Evolutionary conservation across 2,113 vertebrate genomes (phyloP).

Genomic region (Corythornis madagascariensis): DNA sequence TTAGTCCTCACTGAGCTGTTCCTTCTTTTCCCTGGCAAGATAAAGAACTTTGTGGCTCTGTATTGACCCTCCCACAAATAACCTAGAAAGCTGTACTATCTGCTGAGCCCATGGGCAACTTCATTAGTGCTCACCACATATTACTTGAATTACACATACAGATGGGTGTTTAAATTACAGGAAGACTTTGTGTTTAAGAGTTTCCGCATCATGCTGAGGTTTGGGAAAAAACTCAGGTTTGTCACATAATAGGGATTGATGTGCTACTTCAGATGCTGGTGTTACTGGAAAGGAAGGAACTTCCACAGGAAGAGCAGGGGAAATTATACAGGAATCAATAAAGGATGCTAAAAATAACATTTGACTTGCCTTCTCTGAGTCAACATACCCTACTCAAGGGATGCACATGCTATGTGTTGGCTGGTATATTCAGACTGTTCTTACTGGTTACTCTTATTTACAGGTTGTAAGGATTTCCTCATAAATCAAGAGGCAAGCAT

Average conservation of each 20-base stretch:
- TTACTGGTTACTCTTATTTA: background rate
- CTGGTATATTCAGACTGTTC: background rate
- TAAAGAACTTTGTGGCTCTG: background rate
- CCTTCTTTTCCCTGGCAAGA: background rate
- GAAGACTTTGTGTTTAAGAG: conserved; percentile 66
- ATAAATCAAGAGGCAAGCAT: rapidly evolving
- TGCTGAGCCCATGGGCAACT: background rate
- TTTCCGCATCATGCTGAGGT: conserved; percentile 53
- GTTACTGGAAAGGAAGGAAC: conserved; percentile 63
- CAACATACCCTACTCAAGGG: conserved; percentile 2
- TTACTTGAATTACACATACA: conserved; percentile 20
- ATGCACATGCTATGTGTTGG: background rate
- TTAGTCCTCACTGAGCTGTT: background rate
- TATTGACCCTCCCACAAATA: background rate
- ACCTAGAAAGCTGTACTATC: background rate
- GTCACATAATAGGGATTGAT: conserved; percentile 65
- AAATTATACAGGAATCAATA: conserved; percentile 73
- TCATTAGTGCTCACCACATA: conserved; percentile 23
- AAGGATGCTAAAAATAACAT: conserved; percentile 49
- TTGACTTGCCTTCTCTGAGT: conserved; percentile 11
- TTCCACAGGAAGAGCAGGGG: conserved; percentile 66
- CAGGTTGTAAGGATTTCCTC: conserved; percentile 26
- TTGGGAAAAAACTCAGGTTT: conserved; percentile 50
- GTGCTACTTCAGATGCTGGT: conserved; percentile 50
- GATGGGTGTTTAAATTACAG: conserved; percentile 67